Evolutionary conservation across 2,888 invertebrate species (phyloP).

Genomic region (Alloscopus bannaensis): DNA sequence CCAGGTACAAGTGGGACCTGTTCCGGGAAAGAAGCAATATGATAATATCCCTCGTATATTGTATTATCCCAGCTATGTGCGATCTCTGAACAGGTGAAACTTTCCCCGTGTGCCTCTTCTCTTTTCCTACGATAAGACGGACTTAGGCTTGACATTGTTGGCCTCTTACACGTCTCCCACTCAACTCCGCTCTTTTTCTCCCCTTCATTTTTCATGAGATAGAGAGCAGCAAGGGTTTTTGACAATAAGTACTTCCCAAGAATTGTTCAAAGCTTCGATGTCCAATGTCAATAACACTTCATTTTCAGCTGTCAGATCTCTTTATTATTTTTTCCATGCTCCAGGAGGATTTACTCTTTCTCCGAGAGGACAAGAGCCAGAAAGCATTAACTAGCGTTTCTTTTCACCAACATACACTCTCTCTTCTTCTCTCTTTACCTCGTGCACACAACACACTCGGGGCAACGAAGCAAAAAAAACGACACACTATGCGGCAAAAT

Average conservation of each 20-base stretch:
- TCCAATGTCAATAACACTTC: conserved; percentile 48
- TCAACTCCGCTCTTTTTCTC: neutral
- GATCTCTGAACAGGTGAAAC: neutral
- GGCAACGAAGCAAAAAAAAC: too few species aligned
- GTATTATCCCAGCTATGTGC: neutral
- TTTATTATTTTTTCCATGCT: conserved; percentile 1
- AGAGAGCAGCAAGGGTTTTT: neutral
- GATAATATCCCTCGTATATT: neutral
- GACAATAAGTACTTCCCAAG: conserved; percentile 6
- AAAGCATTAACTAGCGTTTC: too few species aligned
- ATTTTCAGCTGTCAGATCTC: conserved; percentile 43
- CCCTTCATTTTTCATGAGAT: neutral
- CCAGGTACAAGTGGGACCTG: too few species aligned
- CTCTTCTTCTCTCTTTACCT: too few species aligned
- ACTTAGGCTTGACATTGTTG: too few species aligned
- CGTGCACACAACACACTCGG: too few species aligned
- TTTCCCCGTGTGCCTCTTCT: neutral
- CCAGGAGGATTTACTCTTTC: conserved; percentile 17
- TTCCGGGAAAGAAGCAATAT: too few species aligned
- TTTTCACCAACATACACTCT: too few species aligned
- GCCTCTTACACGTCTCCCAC: neutral
- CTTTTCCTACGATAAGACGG: neutral
- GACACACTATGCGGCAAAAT: too few species aligned
- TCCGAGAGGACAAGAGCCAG: conserved; percentile 2
- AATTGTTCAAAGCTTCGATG: neutral